phyloP scores from a whole-genome alignment of 2,113 vertebrate genomes.

The Garra rufa region DNA sequence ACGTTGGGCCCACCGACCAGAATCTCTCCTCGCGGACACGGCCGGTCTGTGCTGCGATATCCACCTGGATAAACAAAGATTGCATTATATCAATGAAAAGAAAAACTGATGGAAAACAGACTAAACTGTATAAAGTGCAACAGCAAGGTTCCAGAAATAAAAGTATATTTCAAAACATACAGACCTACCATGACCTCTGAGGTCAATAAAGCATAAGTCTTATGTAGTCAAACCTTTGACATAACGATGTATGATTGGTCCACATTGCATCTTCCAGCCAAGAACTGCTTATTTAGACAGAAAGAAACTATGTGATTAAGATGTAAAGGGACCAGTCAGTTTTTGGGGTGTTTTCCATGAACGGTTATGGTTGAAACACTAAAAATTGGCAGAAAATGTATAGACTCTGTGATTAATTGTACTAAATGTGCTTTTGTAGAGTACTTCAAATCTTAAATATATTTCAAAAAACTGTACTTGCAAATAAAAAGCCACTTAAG shows the following conservation, averaged over 20 bases:
- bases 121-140: too few species aligned
- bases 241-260: background rate
- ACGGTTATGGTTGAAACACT: background rate
- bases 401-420: background rate
- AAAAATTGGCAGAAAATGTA: background rate
- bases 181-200: background rate
- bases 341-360: background rate
- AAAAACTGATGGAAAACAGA: too few species aligned
- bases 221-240: background rate
- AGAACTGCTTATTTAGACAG: background rate
- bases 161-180: background rate
- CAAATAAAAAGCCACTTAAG: too few species aligned
- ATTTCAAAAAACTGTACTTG: too few species aligned
- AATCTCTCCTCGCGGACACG: conserved; percentile 91
- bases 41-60: conserved; percentile 88
- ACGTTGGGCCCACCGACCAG: conserved; percentile 92
- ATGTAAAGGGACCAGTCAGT: background rate
- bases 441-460: background rate
- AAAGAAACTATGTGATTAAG: background rate
- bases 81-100: background rate
- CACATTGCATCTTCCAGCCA: background rate
- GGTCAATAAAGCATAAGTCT: background rate
- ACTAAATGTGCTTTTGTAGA: background rate
- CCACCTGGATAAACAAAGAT: conserved; percentile 77
- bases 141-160: too few species aligned